Base-by-base conservation (phyloP, 2,888 invertebrate species). In the Frankliniella fusca region DNA sequence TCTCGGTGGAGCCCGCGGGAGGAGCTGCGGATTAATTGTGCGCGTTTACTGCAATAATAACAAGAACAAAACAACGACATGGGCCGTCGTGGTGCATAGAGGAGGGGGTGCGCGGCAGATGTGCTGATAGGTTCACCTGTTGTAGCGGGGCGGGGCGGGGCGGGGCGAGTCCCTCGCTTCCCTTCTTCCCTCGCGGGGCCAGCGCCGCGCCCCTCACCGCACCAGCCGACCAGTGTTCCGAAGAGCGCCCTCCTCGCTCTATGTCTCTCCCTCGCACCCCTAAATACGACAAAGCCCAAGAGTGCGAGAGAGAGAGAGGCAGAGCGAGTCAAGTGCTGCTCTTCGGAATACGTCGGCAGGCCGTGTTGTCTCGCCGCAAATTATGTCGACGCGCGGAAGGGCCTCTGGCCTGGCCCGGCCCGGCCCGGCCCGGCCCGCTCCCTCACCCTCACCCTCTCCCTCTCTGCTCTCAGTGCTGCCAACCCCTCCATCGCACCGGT, bases 71-170 rank as follows among this genome's bases (percentile, higher is more conserved):
- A 54, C 54, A 54, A 18, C 54, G 8, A 54, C 38, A 38, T 38
- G 5, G 38, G 2, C 38, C 38, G 38, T n/a, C n/a, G 38, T 5
- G 38, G 38, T 38, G 38, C 38, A 38, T 38, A 38, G 38, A 5
- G 38, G 38, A 5, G 3, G 38, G 3, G 38, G 38, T 5, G 38
- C 38, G 38, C 38, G 23, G 70, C 23, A 27, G 23, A 27, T 27
- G 70, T 70, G 70, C 27, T 76, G 70, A 76, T 76, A 23, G 70
- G 70, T 23, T 76, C 70, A 76, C 70, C 70, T 76, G 70, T 76
- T 76, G 70, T 76, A 15, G 54, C 15, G 54, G 15, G 54, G 54
- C 70, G 23, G 70, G 20, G 70, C 23, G n/a, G 23, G 38, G 38
- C 38, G 38, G 38, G 38, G 11, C 70, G 9, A 10, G 10, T 1